A percentile compares a stretch with the other conserved stretches of the same genome.
These are phyloP conservation scores for Salvelinus sp. DNA, from an alignment of 2,113 vertebrate species.

Conservation along the genomic window DNA sequence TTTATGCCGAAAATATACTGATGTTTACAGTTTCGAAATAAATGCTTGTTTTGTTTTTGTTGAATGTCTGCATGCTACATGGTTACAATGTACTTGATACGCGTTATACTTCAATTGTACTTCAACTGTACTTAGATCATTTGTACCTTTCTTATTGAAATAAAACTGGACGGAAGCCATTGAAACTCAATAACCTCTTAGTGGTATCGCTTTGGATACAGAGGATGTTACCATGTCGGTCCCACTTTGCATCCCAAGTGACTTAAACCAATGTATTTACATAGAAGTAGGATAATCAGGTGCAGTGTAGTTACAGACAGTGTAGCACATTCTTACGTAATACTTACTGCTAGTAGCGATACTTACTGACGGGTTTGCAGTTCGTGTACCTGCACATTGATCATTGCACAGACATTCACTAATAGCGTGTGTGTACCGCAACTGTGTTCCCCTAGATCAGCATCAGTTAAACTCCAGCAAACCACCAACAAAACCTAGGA, in stretches of 20 bases:
- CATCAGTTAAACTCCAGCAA: neutral
- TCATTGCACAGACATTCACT: too few relatives aligned
- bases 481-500: neutral
- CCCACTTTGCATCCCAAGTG: neutral
- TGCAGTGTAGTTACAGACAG: too few relatives aligned
- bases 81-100: conserved; percentile 39
- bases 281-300: too few relatives aligned
- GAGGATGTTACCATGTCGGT: neutral
- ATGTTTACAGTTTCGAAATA: conserved; percentile 62
- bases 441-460: neutral
- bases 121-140: conserved; percentile 8
- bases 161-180: conserved; percentile 52
- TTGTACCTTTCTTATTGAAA: conserved; percentile 35
- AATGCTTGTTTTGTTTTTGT: conserved; percentile 24
- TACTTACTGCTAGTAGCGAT: too few relatives aligned
- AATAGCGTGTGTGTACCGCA: neutral
- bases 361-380: too few relatives aligned
- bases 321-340: too few relatives aligned
- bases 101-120: conserved; percentile 36
- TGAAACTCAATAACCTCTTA: neutral
- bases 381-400: too few relatives aligned
- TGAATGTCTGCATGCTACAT: conserved; percentile 33
- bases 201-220: neutral
- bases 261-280: too few relatives aligned
- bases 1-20: conserved; percentile 26